These are phyloP conservation scores for Ryuthela nishihirai DNA, from an alignment of 2,888 invertebrate species.

Conservation along the genomic window DNA sequence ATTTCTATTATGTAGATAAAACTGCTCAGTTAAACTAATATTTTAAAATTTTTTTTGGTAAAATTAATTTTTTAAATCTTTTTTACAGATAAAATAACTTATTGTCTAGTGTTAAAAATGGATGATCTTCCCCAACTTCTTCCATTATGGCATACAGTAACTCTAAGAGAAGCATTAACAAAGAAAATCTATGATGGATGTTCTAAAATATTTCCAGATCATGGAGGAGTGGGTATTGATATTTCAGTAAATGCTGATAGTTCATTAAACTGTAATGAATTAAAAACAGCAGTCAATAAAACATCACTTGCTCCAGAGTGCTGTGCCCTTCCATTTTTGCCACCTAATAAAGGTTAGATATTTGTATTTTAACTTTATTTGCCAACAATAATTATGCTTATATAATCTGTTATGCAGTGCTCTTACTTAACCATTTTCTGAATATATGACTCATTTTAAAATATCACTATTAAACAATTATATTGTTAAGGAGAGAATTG, in stretches of 20 bases:
- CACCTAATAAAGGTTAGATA: constrained; percentile 8
- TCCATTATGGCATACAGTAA: neutral
- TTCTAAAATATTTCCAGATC: constrained; percentile 4
- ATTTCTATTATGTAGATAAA: no score
- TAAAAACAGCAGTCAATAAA: constrained; percentile 1
- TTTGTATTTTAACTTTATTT: neutral
- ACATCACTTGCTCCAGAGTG: neutral
- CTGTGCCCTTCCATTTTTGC: constrained; percentile 13
- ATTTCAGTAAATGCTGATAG: neutral
- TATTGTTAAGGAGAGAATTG: no score
- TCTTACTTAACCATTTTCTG: no score
- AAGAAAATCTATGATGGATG: neutral
- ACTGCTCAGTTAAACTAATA: no score
- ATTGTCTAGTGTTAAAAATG: neutral
- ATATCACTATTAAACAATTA: no score
- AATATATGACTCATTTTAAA: no score
- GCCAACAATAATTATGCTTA: no score
- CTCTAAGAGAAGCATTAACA: neutral
- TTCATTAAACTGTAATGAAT: neutral
- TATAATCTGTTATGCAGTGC: no score
- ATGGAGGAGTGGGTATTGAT: constrained; percentile 15
- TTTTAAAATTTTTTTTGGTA: no score
- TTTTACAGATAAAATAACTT: no score
- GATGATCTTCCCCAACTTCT: neutral
- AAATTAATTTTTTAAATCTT: no score